A percentile compares a stretch with the other conserved stretches of the same genome.
Evolutionary conservation across 2,113 vertebrate species (phyloP).

Genomic region (Oreocharis arfaki): DNA sequence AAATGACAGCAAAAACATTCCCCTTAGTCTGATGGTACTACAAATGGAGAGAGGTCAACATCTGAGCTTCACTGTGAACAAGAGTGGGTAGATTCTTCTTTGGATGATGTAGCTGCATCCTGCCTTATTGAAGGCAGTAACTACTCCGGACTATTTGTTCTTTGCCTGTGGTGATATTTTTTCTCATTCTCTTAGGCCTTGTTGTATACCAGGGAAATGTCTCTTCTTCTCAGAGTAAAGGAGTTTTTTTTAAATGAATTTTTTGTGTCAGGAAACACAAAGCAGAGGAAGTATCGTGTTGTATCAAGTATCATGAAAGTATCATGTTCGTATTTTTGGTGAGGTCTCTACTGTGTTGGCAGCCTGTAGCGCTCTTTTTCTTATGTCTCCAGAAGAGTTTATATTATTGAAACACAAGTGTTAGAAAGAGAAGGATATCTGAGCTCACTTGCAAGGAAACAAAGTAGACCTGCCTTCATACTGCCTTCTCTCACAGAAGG

Average conservation of each 20-base stretch:
- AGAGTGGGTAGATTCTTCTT: background rate
- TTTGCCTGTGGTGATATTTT: background rate
- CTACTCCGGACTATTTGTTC: background rate
- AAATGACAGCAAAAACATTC: background rate
- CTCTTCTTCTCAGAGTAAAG: background rate
- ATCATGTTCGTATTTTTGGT: background rate
- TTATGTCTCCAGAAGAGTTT: background rate
- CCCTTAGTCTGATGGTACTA: background rate
- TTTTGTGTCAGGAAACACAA: background rate
- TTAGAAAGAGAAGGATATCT: background rate
- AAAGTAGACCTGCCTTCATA: background rate
- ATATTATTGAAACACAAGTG: background rate
- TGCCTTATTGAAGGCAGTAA: background rate
- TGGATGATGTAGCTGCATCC: background rate
- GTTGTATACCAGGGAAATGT: background rate
- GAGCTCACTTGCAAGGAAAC: background rate
- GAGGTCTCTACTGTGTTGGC: background rate
- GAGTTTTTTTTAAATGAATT: rapidly evolving
- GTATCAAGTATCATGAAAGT: background rate
- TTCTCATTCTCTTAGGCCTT: background rate
- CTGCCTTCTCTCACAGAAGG: background rate
- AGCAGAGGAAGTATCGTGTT: background rate
- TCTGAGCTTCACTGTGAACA: background rate
- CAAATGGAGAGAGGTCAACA: background rate
- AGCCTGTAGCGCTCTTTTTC: background rate